Evolutionary conservation across 2,113 vertebrate genomes (phyloP).

Genomic region (Sarotherodon lohbergeri): DNA sequence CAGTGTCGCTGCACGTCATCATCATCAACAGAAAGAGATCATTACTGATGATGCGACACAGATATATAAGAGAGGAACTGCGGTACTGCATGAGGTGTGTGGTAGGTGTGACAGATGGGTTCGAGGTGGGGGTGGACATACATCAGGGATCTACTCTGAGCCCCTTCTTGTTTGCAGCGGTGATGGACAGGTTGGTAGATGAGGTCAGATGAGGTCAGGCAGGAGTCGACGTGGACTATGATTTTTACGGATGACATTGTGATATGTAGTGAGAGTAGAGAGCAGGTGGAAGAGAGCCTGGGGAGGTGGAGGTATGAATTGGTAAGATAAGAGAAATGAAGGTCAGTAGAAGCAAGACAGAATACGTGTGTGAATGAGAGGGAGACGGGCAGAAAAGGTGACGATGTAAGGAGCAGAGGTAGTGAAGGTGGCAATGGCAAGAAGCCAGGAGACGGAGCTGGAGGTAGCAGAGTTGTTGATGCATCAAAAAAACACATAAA

Average conservation of each 20-base stretch:
- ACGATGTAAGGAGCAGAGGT: background rate
- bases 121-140: background rate
- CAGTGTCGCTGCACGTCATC: background rate
- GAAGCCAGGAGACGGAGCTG: background rate
- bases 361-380: background rate
- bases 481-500: background rate
- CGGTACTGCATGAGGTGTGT: background rate
- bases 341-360: background rate
- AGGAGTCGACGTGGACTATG: background rate
- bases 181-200: background rate
- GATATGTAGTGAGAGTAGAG: background rate
- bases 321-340: background rate
- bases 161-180: background rate
- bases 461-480: background rate
- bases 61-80: background rate
- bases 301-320: background rate
- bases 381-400: background rate
- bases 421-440: background rate
- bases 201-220: background rate
- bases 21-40: background rate
- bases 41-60: background rate
- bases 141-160: background rate
- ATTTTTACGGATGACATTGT: background rate
- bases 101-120: background rate
- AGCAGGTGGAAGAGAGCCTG: background rate